Conservation (phyloP, 2,888 invertebrate genomes). For the Pyrgus malvae region DNA sequence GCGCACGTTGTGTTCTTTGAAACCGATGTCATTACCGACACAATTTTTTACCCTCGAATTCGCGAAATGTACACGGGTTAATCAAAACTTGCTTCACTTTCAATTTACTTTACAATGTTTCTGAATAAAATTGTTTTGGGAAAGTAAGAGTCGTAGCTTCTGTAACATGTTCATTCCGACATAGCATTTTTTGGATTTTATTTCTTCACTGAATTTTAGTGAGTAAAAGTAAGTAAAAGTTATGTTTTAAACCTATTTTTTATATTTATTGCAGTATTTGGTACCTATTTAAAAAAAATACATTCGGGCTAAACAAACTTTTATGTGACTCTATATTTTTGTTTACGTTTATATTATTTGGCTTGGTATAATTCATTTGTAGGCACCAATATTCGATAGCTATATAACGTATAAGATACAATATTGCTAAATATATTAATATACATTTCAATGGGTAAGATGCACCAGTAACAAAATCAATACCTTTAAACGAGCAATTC, state of each 20-base stretch:
- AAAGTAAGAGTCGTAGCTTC: slow-evolving; percentile 11
- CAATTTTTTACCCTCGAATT: slow-evolving; percentile 9
- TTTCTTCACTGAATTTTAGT: slow-evolving; percentile 11
- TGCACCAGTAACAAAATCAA: no score
- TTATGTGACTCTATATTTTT: not conserved
- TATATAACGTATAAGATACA: no score
- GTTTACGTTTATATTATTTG: no score
- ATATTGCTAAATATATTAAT: no score
- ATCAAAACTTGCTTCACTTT: slow-evolving; percentile 13
- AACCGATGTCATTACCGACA: slow-evolving; percentile 26
- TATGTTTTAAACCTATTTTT: not conserved
- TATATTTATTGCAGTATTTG: not conserved
- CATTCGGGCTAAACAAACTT: not conserved
- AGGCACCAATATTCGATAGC: no score
- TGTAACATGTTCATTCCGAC: slow-evolving; percentile 22
- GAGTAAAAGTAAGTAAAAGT: slow-evolving; percentile 19
- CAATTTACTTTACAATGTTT: slow-evolving; percentile 8
- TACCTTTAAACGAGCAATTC: no score
- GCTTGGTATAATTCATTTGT: no score
- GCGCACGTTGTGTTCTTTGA: slow-evolving; percentile 50
- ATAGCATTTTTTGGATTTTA: slow-evolving; percentile 21
- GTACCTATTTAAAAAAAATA: not conserved
- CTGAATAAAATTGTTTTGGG: slow-evolving; percentile 19
- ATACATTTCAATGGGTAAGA: no score
- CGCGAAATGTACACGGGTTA: slow-evolving; percentile 14